Evolutionary conservation across 1,140 invertebrate species (phyloP), one percentile per base, ranked within the genome.

Genomic region (Stenopsyche tienmushanensis): DNA sequence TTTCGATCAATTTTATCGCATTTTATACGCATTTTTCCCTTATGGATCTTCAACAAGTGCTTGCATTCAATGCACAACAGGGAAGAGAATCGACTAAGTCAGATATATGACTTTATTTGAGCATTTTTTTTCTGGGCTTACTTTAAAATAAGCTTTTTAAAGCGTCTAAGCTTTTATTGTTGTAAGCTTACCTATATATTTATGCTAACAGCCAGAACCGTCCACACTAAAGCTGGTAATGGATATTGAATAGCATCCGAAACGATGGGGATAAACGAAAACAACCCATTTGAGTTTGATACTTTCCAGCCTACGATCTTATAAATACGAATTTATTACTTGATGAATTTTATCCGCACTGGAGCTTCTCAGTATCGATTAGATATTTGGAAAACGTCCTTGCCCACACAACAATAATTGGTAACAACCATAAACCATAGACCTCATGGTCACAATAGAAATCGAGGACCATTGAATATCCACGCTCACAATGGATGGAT

Each of bases 51-150:
- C 8, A 39, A 45, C 42, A 18, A 60, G 41, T 13, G 29, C 5
- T 34, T 34, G 44, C 24, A 39, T 42, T 57, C 41, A 57, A 42
- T 57, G 54, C 54, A 44, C 39, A 57, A 57, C 2, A 10, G 7
- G 13, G 13, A 42, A 41, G 29, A 13, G n/a, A 18, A n/a, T 55
- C 29, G 39, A 8, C 15, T 60, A 60, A 60, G 57, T 47, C 57
- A 60, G 44, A 60, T 60, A 60, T 60, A 60, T 60, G 57, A 60
- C 57, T 60, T 60, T 60, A 60, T 60, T 60, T 47, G 18, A 18
- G 41, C 57, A 47, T 60, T 60, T 60, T 60, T 47, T 17, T 47
- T 34, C 13, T 34, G 13, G 26, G 15, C 34, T 3, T 60, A 60
- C 41, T 44, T 47, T 44, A 25, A 18, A 60, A 60, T 47, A 60